These are phyloP conservation scores for Poeciliopsis presidionis DNA, from an alignment of 2,797 vertebrate species.

Conservation along the genomic window DNA sequence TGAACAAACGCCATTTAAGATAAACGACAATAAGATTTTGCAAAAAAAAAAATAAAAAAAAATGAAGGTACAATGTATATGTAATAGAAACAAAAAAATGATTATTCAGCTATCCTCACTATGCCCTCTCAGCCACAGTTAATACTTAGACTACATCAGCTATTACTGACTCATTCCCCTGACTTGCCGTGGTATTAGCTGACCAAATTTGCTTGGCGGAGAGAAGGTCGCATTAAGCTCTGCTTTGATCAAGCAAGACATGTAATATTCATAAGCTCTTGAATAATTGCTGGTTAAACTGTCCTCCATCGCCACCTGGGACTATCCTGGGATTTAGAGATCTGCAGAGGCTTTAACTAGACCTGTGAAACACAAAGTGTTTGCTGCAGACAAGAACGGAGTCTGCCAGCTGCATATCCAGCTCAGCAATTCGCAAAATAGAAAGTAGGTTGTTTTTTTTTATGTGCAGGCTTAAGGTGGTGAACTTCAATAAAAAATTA, in stretches of 20 bases:
- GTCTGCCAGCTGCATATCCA: not conserved
- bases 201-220: not conserved
- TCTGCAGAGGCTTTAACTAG: not conserved
- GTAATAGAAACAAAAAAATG: not conserved
- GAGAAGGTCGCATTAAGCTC: not conserved
- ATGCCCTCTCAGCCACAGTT: not conserved
- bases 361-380: not conserved
- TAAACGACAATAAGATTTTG: not conserved
- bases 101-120: not conserved
- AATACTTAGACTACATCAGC: not conserved
- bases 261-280: slow-evolving; percentile 5
- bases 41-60: not conserved
- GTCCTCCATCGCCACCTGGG: not conserved
- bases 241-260: slow-evolving; percentile 3
- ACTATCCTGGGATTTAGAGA: not conserved
- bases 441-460: not conserved
- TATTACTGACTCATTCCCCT: slow-evolving; percentile 1
- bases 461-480: not conserved
- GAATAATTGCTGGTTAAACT: not conserved
- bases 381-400: not conserved
- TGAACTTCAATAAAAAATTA: not conserved
- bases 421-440: not conserved
- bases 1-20: not conserved
- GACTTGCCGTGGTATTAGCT: not conserved
- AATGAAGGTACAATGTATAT: not conserved